A percentile compares a stretch with the other conserved stretches of the same genome.
phyloP scores from a whole-genome alignment of 2,797 vertebrate genomes.

The Oreochromis mossambicus region DNA sequence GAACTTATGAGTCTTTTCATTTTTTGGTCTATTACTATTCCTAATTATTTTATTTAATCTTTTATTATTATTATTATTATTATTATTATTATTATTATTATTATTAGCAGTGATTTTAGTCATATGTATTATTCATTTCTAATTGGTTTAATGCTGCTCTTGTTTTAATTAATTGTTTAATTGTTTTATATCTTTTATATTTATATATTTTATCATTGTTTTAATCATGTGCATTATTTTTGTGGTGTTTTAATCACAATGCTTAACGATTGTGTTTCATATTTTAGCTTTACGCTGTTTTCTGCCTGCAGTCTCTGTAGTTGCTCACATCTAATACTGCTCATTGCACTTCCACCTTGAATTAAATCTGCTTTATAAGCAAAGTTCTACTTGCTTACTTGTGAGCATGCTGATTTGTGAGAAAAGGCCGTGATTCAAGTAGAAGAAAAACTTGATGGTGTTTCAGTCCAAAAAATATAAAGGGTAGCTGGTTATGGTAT shows the following conservation, averaged over 20 bases:
- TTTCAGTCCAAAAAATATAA: background rate
- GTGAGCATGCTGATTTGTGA: background rate
- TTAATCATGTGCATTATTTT: background rate
- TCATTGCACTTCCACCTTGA: background rate
- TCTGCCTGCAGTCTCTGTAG: background rate
- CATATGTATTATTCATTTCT: background rate
- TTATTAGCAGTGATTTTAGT: background rate
- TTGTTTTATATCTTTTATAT: background rate
- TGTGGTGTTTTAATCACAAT: background rate
- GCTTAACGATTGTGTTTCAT: background rate
- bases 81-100: background rate
- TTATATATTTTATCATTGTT: background rate
- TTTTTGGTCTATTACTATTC: background rate
- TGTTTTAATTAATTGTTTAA: background rate
- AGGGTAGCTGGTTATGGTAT: background rate
- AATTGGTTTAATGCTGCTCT: background rate
- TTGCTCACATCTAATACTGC: background rate
- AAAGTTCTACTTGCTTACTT: background rate
- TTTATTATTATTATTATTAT: background rate
- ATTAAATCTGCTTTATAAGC: background rate
- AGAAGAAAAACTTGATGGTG: background rate
- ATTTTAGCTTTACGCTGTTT: background rate
- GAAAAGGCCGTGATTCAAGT: background rate
- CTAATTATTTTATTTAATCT: background rate
- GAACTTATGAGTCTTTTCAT: too few species aligned